A percentile compares a stretch with the other conserved stretches of the same genome.
Conservation (phyloP, 2,888 invertebrate genomes). For the Chydorus sphaericus region DNA sequence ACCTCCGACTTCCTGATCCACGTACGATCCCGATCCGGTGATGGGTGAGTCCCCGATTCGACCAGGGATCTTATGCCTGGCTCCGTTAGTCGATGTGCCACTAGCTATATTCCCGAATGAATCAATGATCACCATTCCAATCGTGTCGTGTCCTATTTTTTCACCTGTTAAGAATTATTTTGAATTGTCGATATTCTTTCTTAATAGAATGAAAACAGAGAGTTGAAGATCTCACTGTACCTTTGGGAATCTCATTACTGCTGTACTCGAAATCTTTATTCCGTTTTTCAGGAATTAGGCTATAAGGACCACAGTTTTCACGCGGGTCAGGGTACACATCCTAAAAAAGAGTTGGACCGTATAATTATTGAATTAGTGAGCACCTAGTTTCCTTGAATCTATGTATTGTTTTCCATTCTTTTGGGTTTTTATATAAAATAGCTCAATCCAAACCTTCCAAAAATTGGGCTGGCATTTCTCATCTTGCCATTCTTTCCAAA, state of each 20-base stretch:
- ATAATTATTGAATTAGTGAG: neutral
- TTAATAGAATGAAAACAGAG: neutral
- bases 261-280: neutral
- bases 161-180: constrained; percentile 29
- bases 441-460: constrained; percentile 49
- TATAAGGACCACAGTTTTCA: constrained; percentile 74
- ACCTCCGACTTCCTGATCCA: constrained; percentile 68
- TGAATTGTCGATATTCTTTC: neutral
- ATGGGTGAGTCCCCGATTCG: constrained; percentile 70
- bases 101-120: constrained; percentile 40
- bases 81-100: constrained; percentile 93
- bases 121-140: constrained; percentile 60
- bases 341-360: constrained; percentile 34
- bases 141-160: constrained; percentile 79
- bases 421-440: neutral
- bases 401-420: no score
- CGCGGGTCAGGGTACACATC: constrained; percentile 74
- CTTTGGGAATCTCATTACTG: neutral
- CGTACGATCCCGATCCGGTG: constrained; percentile 88
- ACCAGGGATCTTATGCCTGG: constrained; percentile 80
- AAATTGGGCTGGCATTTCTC: constrained; percentile 89
- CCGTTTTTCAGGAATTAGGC: constrained; percentile 22
- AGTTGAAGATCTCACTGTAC: neutral
- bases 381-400: neutral
- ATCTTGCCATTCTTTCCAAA: constrained; percentile 62